A percentile compares a stretch with the other conserved stretches of the same genome.
Conservation (phyloP, 2,797 vertebrate genomes). For the Pangasius macronema region DNA sequence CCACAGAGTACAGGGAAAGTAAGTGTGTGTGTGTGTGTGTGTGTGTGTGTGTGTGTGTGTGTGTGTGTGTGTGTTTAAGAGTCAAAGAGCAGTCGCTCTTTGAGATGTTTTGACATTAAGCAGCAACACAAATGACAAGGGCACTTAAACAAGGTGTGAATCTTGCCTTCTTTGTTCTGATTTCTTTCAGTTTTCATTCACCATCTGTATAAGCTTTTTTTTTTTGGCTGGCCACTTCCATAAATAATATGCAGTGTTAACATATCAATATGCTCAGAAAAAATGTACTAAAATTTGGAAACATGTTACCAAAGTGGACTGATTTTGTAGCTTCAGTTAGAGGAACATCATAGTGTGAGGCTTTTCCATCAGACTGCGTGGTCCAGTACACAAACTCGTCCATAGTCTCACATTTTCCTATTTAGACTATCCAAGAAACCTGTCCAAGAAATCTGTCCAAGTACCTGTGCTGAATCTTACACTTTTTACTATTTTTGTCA, state of each 20-base stretch:
- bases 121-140: conserved; percentile 78
- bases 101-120: conserved; percentile 80
- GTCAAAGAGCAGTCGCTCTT: conserved; percentile 74
- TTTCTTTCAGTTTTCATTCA: conserved; percentile 12
- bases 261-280: neutral
- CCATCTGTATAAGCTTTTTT: neutral
- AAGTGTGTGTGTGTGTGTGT: conserved; percentile 17
- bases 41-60: neutral
- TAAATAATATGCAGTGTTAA: neutral
- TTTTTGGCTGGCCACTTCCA: neutral
- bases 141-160: conserved; percentile 72
- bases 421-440: neutral
- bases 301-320: neutral
- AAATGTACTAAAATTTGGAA: neutral
- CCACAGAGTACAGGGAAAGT: conserved; percentile 28
- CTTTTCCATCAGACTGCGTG: neutral
- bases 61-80: conserved; percentile 21
- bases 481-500: neutral
- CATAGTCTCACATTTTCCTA: neutral
- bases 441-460: neutral
- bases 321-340: conserved; percentile 5
- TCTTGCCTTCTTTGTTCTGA: neutral
- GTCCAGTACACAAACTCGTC: neutral
- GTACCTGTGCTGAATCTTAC: neutral
- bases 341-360: neutral